Evolutionary conservation across 2,797 vertebrate species (phyloP).

Genomic region (Gephyroberyx darwinii): DNA sequence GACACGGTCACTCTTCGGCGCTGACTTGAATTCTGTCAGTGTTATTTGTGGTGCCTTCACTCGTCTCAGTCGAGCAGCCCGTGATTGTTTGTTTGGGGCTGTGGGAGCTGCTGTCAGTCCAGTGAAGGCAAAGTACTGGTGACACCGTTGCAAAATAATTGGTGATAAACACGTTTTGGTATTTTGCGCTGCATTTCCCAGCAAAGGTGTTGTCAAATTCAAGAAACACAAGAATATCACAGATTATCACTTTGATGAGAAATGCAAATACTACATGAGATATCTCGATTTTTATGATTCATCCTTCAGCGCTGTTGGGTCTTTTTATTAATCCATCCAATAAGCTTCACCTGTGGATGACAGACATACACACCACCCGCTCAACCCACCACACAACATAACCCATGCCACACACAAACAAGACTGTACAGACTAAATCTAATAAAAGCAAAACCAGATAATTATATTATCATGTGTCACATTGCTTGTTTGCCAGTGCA

Average conservation of each 20-base stretch:
- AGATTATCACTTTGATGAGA: conserved; percentile 42
- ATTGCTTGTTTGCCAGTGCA: conserved; percentile 15
- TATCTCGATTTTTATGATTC: conserved; percentile 55
- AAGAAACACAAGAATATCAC: too few species aligned
- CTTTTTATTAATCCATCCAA: conserved; percentile 57
- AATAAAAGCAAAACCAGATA: conserved; percentile 21
- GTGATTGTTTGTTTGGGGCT: too few species aligned
- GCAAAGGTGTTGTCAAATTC: too few species aligned
- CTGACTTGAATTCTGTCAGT: too few species aligned
- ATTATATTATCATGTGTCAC: conserved; percentile 6
- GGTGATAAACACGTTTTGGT: too few species aligned
- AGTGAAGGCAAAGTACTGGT: too few species aligned
- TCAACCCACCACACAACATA: neutral
- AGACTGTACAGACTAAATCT: neutral
- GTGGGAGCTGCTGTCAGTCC: too few species aligned
- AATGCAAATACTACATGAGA: conserved; percentile 57
- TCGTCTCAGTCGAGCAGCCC: too few species aligned
- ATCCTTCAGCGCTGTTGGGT: conserved; percentile 39
- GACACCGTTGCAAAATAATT: too few species aligned
- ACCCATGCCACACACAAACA: neutral
- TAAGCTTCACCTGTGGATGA: conserved; percentile 40
- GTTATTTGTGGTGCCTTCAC: too few species aligned
- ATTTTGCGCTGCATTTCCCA: too few species aligned
- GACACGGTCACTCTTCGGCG: too few species aligned
- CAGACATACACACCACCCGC: conserved; percentile 5